Evolutionary conservation across 2,797 vertebrate species (phyloP).

Genomic region (Coranthus polyacanthus): DNA sequence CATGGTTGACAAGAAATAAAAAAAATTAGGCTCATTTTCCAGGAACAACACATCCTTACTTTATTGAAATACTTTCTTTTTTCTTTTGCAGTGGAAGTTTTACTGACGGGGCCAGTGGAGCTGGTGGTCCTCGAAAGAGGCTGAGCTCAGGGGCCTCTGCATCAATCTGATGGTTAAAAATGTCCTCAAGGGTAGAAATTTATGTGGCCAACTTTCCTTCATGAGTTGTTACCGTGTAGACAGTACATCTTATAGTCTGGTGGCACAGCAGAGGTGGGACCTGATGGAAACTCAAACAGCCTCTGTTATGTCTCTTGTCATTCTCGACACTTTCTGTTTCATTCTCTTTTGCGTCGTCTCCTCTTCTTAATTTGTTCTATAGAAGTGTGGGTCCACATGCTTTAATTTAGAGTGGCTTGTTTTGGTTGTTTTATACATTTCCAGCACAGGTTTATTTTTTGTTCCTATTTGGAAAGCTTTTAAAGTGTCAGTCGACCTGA

Average conservation of each 20-base stretch:
- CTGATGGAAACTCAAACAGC: slow-evolving; percentile 21
- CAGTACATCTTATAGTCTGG: slow-evolving; percentile 28
- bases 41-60: background rate
- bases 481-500: slow-evolving; percentile 30
- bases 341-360: background rate
- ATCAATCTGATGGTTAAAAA: slow-evolving; percentile 1
- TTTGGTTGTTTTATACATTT: slow-evolving; percentile 47
- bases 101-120: background rate
- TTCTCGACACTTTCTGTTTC: background rate
- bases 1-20: too few relatives aligned
- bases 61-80: too few relatives aligned
- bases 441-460: slow-evolving; percentile 54
- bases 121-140: background rate
- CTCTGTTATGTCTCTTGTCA: slow-evolving; percentile 25
- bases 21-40: too few relatives aligned
- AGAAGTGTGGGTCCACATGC: slow-evolving; percentile 2
- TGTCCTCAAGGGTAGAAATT: slow-evolving; percentile 4
- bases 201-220: slow-evolving; percentile 42
- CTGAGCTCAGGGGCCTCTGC: background rate
- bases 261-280: slow-evolving; percentile 15
- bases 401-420: slow-evolving; percentile 11
- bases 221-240: slow-evolving; percentile 18
- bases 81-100: background rate
- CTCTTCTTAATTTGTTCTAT: background rate
- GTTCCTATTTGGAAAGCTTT: slow-evolving; percentile 45